Conservation (phyloP, 1,140 invertebrate genomes). For the Drosophila ercepeae region DNA sequence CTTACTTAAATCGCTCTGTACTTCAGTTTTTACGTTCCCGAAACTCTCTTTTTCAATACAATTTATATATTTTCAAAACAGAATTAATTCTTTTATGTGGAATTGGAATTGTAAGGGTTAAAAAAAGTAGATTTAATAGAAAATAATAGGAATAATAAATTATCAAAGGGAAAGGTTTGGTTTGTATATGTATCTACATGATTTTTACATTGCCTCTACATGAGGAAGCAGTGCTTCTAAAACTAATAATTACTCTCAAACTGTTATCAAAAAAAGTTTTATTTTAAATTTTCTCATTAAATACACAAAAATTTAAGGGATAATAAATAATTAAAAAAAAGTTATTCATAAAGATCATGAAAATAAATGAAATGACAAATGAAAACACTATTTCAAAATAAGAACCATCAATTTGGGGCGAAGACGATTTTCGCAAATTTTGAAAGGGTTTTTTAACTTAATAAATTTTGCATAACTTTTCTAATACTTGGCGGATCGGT, state of each 20-base stretch:
- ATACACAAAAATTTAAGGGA: not conserved
- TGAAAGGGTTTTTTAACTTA: no score
- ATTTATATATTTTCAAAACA: slow-evolving; percentile 4
- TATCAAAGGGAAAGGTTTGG: not conserved
- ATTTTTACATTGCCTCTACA: not conserved
- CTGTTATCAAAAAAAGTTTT: not conserved
- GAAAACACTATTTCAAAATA: no score
- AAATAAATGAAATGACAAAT: no score
- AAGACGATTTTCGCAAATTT: no score
- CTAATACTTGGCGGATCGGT: no score
- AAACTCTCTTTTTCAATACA: slow-evolving; percentile 22
- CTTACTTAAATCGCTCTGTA: slow-evolving; percentile 32
- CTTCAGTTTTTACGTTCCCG: slow-evolving; percentile 39
- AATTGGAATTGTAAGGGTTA: not conserved
- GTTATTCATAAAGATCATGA: no score
- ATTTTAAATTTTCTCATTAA: not conserved
- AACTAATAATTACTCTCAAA: not conserved
- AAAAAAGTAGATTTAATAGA: not conserved
- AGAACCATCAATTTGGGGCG: no score
- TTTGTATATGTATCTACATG: not conserved
- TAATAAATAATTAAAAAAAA: not conserved
- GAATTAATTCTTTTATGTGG: not conserved
- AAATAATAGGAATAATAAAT: not conserved
- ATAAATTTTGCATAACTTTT: no score
- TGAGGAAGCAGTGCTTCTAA: not conserved